Conservation (phyloP, 1,140 invertebrate species). For the Metopolophium dirhodum region DNA sequence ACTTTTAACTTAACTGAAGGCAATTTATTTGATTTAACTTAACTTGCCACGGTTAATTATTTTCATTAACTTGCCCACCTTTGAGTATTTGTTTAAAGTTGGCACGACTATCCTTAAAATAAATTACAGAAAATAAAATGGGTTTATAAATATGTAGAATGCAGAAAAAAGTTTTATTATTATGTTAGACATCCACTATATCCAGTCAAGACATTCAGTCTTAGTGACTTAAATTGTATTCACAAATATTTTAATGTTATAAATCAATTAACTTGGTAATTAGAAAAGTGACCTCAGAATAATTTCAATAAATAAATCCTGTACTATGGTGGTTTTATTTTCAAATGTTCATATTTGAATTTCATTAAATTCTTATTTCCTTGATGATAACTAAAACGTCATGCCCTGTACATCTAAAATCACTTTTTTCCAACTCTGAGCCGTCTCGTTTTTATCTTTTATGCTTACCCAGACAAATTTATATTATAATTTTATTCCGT, state of each 20-base stretch:
- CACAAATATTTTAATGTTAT: not conserved
- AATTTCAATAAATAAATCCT: constrained; percentile 18
- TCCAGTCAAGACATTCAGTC: not conserved
- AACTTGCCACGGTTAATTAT: no score
- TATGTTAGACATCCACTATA: not conserved
- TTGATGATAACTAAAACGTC: constrained; percentile 33
- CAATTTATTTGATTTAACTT: no score
- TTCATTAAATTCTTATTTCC: constrained; percentile 30
- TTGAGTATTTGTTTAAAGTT: no score
- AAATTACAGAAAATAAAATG: no score
- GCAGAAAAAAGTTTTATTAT: not conserved
- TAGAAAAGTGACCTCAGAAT: not conserved
- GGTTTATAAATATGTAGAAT: no score
- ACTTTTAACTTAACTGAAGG: no score
- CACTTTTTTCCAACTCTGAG: constrained; percentile 7
- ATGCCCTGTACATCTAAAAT: constrained; percentile 32
- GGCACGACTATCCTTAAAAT: no score
- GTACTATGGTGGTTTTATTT: not conserved
- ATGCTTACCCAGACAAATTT: constrained; percentile 55
- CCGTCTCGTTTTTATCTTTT: constrained; percentile 47
- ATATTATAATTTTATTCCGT: constrained; percentile 57
- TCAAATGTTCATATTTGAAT: constrained; percentile 24
- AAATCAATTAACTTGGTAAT: constrained; percentile 18
- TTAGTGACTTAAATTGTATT: not conserved
- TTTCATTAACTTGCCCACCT: no score